phyloP scores from a whole-genome alignment of 2,797 vertebrate species.

The Takifugu ocellatus region DNA sequence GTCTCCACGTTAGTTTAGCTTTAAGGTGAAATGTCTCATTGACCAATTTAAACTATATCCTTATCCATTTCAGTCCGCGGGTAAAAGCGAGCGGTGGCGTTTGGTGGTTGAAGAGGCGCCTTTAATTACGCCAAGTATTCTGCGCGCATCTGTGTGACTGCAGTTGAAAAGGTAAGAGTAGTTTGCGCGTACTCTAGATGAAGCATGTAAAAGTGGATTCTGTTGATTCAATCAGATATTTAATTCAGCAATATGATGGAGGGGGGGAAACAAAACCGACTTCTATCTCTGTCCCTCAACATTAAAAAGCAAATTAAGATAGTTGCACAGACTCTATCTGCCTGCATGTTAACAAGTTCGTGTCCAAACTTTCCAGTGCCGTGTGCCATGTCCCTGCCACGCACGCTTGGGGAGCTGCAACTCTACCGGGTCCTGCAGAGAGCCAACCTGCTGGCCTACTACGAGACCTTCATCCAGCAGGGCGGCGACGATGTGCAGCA shows the following conservation, averaged over 20 bases:
- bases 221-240: neutral
- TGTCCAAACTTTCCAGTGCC: conserved; percentile 44
- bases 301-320: too few species aligned
- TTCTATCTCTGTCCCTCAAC: too few species aligned
- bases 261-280: neutral
- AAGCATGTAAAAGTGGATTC: neutral
- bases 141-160: conserved; percentile 23
- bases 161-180: conserved; percentile 53
- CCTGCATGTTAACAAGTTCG: conserved; percentile 38
- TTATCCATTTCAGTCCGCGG: conserved; percentile 24
- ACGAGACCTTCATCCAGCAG: conserved; percentile 99
- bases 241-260: too few species aligned
- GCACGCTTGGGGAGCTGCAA: conserved; percentile 95
- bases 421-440: conserved; percentile 94
- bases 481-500: conserved; percentile 97
- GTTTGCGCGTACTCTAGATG: neutral
- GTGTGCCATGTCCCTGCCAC: conserved; percentile 88
- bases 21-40: neutral
- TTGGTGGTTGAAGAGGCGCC: conserved; percentile 25
- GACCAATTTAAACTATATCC: conserved; percentile 5
- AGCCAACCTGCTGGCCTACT: conserved; percentile 95
- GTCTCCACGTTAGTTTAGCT: conserved; percentile 4
- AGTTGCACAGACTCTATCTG: conserved; percentile 21
- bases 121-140: conserved; percentile 26
- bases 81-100: conserved; percentile 15